These are phyloP conservation scores for Anguilla obscura DNA, from an alignment of 2,797 vertebrate species.

Conservation along the genomic window DNA sequence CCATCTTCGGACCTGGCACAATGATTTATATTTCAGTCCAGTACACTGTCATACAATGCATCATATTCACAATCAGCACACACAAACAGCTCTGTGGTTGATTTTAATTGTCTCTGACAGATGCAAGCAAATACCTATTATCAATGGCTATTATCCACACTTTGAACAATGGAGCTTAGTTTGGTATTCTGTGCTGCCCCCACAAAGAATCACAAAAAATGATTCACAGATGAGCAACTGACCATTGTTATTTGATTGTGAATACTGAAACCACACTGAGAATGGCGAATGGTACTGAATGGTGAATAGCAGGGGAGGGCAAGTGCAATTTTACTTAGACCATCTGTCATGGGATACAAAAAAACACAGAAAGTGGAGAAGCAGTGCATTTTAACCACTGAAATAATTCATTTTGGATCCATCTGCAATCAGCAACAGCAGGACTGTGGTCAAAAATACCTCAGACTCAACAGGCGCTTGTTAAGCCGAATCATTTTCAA, in stretches of 20 bases:
- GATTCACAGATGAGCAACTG: background rate
- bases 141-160: background rate
- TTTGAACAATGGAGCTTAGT: background rate
- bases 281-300: background rate
- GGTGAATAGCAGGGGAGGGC: too few species aligned
- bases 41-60: too few species aligned
- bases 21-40: background rate
- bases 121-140: background rate
- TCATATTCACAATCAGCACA: background rate
- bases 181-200: background rate
- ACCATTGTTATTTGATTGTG: background rate
- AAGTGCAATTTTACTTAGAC: background rate
- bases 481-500: background rate
- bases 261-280: background rate
- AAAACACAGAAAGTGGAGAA: background rate
- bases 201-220: background rate
- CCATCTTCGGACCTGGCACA: too few species aligned
- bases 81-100: background rate
- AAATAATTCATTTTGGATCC: background rate
- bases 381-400: background rate
- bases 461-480: background rate
- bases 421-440: background rate
- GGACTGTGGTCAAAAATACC: background rate
- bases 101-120: background rate
- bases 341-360: background rate